Conservation (phyloP, 2,797 vertebrate species). For the Sylvia borin region DNA sequence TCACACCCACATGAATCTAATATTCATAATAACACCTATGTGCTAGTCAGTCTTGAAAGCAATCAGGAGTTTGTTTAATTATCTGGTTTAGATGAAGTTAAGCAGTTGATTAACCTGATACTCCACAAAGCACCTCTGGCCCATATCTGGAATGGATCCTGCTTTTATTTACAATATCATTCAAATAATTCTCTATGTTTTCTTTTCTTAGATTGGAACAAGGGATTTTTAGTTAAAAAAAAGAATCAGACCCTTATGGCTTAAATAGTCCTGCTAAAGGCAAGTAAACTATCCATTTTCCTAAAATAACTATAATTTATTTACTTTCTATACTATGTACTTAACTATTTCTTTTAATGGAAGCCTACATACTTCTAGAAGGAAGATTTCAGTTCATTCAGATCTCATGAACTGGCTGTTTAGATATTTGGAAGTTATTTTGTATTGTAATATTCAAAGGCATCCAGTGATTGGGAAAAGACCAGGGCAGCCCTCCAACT, state of each 20-base stretch:
- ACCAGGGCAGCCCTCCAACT: accelerated
- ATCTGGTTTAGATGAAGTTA: not conserved
- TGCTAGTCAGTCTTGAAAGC: not conserved
- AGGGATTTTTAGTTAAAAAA: not conserved
- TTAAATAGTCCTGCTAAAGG: not conserved
- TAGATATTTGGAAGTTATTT: not conserved
- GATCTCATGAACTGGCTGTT: not conserved
- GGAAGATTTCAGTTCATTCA: not conserved
- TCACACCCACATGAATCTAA: accelerated
- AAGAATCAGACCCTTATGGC: not conserved
- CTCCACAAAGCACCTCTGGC: not conserved
- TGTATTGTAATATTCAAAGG: not conserved
- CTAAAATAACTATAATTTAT: not conserved
- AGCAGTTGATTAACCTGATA: not conserved
- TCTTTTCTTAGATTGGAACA: not conserved
- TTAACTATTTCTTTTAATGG: not conserved
- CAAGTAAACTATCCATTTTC: not conserved
- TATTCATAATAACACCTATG: not conserved
- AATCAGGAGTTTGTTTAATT: not conserved
- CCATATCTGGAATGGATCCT: not conserved
- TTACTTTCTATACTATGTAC: not conserved
- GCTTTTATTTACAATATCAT: not conserved
- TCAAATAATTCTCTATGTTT: not conserved
- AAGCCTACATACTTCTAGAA: not conserved
- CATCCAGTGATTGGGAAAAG: accelerated